Evolutionary conservation across 1,140 invertebrate species (phyloP).

Genomic region (Nomia melanderi): DNA sequence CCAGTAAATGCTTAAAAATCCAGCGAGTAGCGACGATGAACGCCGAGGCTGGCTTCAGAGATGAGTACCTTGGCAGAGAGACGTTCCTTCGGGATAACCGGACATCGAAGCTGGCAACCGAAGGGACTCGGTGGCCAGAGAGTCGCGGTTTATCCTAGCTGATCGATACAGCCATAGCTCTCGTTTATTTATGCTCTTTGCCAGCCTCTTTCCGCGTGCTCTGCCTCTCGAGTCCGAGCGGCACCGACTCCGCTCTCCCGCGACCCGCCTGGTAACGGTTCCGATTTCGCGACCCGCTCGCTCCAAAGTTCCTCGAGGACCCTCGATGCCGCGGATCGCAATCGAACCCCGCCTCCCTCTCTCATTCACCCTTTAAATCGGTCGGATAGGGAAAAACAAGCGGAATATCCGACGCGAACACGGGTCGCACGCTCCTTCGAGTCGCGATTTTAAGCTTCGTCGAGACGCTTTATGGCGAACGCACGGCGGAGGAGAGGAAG

Average conservation of each 20-base stretch:
- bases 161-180: constrained; percentile 51
- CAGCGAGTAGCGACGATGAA: no score
- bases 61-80: neutral
- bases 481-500: no score
- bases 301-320: constrained; percentile 6
- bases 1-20: no score
- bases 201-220: constrained; percentile 6
- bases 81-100: constrained; percentile 19
- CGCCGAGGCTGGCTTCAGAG: no score
- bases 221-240: neutral
- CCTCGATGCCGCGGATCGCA: neutral
- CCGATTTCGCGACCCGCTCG: constrained; percentile 2
- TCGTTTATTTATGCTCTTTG: constrained; percentile 47
- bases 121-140: neutral
- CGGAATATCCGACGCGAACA: no score
- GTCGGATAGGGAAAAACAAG: no score
- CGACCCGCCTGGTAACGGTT: neutral
- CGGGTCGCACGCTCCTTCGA: no score
- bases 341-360: neutral
- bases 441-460: no score
- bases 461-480: no score
- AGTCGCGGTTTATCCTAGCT: constrained; percentile 17
- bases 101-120: constrained; percentile 23
- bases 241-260: neutral
- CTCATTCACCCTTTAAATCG: no score